Evolutionary conservation across 2,113 vertebrate species (phyloP).

Genomic region (Carassius gibelio): DNA sequence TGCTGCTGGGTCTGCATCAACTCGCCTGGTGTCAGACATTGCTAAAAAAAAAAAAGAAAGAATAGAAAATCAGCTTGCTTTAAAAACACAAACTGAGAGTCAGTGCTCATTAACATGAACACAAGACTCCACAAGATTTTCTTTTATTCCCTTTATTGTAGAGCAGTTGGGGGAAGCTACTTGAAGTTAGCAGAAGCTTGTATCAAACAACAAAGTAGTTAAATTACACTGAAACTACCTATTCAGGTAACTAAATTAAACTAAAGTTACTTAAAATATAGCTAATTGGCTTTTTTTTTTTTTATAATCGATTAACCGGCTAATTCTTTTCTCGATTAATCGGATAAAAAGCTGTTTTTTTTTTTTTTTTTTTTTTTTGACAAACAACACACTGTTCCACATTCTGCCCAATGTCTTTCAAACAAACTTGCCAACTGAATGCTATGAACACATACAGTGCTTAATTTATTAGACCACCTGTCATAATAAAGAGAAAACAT

Average conservation of each 20-base stretch:
- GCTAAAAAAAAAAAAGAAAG: not conserved
- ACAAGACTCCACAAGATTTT: not conserved
- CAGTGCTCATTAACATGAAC: conserved; percentile 10
- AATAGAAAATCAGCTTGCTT: not conserved
- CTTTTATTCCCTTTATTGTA: too few species aligned
- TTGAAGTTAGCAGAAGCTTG: not conserved
- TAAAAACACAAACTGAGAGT: conserved; percentile 10
- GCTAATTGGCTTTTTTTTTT: too few species aligned
- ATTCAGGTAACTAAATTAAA: not conserved
- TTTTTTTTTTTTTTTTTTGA: too few species aligned
- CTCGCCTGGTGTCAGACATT: not conserved
- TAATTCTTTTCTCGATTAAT: too few species aligned
- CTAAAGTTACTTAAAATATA: not conserved
- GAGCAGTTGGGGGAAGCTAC: not conserved
- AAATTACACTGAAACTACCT: not conserved
- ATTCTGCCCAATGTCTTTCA: too few species aligned
- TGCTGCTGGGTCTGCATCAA: not conserved
- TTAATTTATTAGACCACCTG: too few species aligned
- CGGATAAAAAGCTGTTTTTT: too few species aligned
- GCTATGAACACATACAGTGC: too few species aligned
- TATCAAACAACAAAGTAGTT: not conserved
- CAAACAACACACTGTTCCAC: too few species aligned
- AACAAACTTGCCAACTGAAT: too few species aligned
- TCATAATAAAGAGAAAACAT: too few species aligned
- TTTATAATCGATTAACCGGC: too few species aligned